Conservation (phyloP, 1,140 invertebrate genomes). For the Caerostris darwini region DNA sequence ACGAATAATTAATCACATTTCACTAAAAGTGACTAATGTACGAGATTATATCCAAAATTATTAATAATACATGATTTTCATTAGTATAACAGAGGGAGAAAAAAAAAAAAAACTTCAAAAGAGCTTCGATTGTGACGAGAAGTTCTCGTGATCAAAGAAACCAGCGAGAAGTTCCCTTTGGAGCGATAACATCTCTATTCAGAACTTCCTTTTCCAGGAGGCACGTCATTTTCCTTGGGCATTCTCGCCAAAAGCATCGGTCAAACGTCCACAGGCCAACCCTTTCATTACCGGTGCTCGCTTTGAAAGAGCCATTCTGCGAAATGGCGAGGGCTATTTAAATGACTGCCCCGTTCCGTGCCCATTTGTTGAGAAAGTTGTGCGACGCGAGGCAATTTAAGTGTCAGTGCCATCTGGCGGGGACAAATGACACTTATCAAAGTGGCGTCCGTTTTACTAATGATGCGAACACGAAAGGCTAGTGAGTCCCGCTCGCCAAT, state of each 20-base stretch:
- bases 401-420: conserved; percentile 68
- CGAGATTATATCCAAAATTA: not conserved
- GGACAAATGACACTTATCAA: conserved; percentile 72
- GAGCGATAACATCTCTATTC: conserved; percentile 6
- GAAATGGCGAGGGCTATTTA: not conserved
- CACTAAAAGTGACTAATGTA: too few relatives aligned
- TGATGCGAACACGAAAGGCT: conserved; percentile 38
- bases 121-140: not conserved
- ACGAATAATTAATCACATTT: too few relatives aligned
- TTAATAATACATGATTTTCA: not conserved
- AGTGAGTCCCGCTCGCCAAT: not conserved
- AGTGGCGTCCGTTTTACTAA: conserved; percentile 60
- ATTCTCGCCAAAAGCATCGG: conserved; percentile 40
- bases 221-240: conserved; percentile 9
- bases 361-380: conserved; percentile 38
- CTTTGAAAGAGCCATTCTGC: conserved; percentile 14
- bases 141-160: not conserved
- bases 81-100: not conserved
- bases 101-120: not conserved
- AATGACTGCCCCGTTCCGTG: conserved; percentile 36
- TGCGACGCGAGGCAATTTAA: conserved; percentile 60
- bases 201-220: not conserved
- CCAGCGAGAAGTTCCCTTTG: not conserved
- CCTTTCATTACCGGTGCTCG: not conserved
- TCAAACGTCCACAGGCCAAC: conserved; percentile 49